Conservation (phyloP, 2,113 vertebrate genomes). For the Oreochromis tanganicae region DNA sequence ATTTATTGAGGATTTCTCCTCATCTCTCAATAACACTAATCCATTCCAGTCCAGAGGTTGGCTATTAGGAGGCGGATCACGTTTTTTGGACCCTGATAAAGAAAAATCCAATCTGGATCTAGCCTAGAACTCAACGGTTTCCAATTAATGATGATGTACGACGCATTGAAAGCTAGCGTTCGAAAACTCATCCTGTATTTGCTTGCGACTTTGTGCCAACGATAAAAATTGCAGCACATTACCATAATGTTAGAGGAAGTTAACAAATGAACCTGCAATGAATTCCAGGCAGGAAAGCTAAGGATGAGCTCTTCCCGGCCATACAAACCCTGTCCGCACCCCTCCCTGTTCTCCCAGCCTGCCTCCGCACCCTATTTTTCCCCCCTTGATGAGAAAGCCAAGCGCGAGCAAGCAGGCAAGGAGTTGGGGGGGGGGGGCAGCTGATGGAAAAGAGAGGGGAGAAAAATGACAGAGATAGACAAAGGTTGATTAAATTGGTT, state of each 20-base stretch:
- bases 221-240: constrained; percentile 24
- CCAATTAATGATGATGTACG: constrained; percentile 40
- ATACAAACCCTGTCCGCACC: constrained; percentile 17
- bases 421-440: neutral
- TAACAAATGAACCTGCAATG: constrained; percentile 49
- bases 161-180: constrained; percentile 23
- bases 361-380: neutral
- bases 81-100: constrained; percentile 22
- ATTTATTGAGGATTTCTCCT: constrained; percentile 43
- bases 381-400: neutral
- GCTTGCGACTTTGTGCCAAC: constrained; percentile 28
- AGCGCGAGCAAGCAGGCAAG: neutral
- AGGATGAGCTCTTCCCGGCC: constrained; percentile 38
- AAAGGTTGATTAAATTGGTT: constrained; percentile 72
- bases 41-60: constrained; percentile 27
- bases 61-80: constrained; percentile 31
- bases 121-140: constrained; percentile 22
- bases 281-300: constrained; percentile 46
- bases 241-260: constrained; percentile 33
- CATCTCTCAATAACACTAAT: constrained; percentile 46
- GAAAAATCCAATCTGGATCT: constrained; percentile 43
- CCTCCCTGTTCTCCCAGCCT: neutral
- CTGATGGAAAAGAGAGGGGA: constrained; percentile 29
- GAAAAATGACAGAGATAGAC: constrained; percentile 58
- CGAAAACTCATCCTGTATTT: neutral